Evolutionary conservation across 2,888 invertebrate species (phyloP), one percentile per base, ranked within the genome.

Genomic region (Nemoura dubitans): DNA sequence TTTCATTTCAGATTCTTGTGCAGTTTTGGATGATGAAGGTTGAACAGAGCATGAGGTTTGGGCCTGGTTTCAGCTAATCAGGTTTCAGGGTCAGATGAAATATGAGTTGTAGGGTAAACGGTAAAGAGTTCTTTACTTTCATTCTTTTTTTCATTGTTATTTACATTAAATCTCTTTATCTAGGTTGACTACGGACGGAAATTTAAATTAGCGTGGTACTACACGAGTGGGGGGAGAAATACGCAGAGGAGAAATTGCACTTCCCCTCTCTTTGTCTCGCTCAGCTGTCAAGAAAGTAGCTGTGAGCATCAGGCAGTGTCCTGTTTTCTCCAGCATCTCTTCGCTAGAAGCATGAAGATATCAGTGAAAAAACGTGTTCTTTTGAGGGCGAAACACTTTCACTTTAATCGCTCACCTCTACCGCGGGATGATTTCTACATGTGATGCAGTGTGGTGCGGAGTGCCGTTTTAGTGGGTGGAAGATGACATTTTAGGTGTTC

Each of bases 351-450:
- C 59, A 59, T 59, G 59, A 59, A 59, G 59, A 59, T 59, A 3
- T 59, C 59, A 59, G 59, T 59, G 14, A 59, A 59, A 59, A 59
- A 59, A 59, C 59, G 59, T 59, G 59, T 59, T 59, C 78, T 78
- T 81, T 30, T 28, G 29, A 30, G 81, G 81, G 81, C 81, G 81
- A 81, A 84, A 84, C 84, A 84, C 43, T 59, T 84, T 88, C 87
- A 87, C 87, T 88, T 87, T 86, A 77, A 83, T 88, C 88, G 88
- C 87, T 88, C 87, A 84, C 87, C 88, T 87, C 21, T 21, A 59
- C 21, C 59, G 80, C 88, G 88, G 86, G 87, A 89, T 89, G 89
- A 88, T 88, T 87, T 86, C 83, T 83, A 83, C 76, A 43, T 42
- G 81, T 43, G 59, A 59, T 59, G 59, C 59, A 76, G 76, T 76